phyloP scores from a whole-genome alignment of 2,113 vertebrate species.

The Vulpes vulpes region DNA sequence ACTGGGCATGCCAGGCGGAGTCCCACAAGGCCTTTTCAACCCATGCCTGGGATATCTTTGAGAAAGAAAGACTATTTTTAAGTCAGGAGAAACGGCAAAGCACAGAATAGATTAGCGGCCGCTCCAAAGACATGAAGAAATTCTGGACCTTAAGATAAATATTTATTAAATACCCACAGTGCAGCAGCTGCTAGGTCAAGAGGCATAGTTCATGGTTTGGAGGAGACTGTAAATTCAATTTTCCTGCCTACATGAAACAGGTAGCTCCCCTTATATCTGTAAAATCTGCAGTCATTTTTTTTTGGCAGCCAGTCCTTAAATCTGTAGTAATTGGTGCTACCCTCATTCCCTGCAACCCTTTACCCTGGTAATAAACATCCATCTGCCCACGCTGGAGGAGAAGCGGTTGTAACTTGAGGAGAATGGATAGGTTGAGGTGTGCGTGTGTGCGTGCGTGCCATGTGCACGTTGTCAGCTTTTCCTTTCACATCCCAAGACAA shows the following conservation, averaged over 20 bases:
- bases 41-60: not conserved
- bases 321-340: slow-evolving; percentile 16
- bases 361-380: not conserved
- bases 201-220: not conserved
- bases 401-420: not conserved
- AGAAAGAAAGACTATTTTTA: not conserved
- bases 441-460: no score
- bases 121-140: slow-evolving; percentile 63
- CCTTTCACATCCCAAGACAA: not conserved
- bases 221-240: slow-evolving; percentile 51
- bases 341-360: not conserved
- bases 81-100: not conserved
- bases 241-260: not conserved
- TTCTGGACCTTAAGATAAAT: slow-evolving; percentile 51
- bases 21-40: not conserved
- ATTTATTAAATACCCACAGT: not conserved
- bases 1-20: rapidly evolving
- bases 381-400: not conserved
- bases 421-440: not conserved
- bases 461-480: not conserved
- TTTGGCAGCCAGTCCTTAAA: slow-evolving; percentile 61
- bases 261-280: not conserved
- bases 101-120: slow-evolving; percentile 49
- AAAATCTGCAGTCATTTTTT: slow-evolving; percentile 51
- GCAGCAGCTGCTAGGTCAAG: not conserved